Evolutionary conservation across 2,888 invertebrate species (phyloP), one percentile per base, ranked within the genome.

Genomic region (Pterostichus madidus): DNA sequence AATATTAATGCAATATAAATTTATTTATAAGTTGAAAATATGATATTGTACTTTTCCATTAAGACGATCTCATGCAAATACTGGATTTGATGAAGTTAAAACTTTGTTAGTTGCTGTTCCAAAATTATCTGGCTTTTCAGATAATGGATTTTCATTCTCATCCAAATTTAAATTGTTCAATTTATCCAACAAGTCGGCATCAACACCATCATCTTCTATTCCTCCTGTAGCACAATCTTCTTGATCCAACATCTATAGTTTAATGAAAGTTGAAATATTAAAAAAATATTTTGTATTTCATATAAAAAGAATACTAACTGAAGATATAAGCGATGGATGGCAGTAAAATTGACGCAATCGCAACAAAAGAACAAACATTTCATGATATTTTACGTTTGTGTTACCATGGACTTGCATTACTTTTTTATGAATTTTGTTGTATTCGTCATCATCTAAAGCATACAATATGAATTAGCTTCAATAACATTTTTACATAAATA

Each of bases 311-410:
- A 52, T 68, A 89, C 90, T 89, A 89, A 94, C 93, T 83, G 92
- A 88, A 86, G 93, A 92, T 86, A 98, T 96, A 13, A 99, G 92
- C 0, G 95, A 94, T 35, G 98, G 95, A 91, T 98, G 98, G 87
- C 96, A 96, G 88, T 97, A 97, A 83, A 96, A 94, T 88, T 99
- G 98, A 0, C 98, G 92, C 83, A 99, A 90, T 10, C 98, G 92
- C 80, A 98, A 90, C 11, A 99, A 88, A 1, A 98, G 91, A 0
- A 97, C 95, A 85, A 99, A 90, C 88, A 97, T 95, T 89, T 93
- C 91, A 84, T 92, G 91, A 5, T 92, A 88, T 84, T 91, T 91
- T 4, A 93, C 89, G 80, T 90, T 89, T 59, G 87, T 86, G 13
- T 89, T 88, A 52, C 93, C 92, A 88, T 93, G 92, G 80, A 94